Conservation (phyloP, 2,888 invertebrate genomes). For the Lasioglossum lativentre region DNA sequence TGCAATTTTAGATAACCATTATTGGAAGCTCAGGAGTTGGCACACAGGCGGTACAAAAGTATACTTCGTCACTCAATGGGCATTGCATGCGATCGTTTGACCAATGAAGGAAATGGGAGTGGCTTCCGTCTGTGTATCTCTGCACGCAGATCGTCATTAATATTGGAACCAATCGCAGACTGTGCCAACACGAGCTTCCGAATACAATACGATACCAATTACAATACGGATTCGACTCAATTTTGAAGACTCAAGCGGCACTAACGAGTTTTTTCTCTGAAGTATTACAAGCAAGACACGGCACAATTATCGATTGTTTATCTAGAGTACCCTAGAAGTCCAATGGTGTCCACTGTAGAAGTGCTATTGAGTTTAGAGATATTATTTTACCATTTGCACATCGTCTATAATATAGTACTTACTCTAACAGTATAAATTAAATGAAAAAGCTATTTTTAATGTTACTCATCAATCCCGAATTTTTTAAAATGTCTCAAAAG, state of each 20-base stretch:
- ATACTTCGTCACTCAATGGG: background rate
- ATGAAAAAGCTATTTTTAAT: background rate
- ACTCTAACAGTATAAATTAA: background rate
- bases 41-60: background rate
- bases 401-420: background rate
- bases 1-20: background rate
- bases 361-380: background rate
- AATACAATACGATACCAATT: no score
- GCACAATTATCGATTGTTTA: background rate
- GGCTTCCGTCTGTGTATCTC: background rate
- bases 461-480: no score
- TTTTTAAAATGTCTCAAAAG: no score
- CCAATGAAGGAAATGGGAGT: background rate
- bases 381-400: background rate
- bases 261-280: background rate
- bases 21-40: background rate
- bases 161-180: background rate
- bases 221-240: background rate
- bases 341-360: background rate
- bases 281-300: background rate
- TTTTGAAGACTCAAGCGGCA: background rate
- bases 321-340: background rate
- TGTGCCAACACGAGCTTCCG: background rate
- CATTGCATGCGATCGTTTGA: background rate
- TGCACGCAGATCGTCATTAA: background rate